These are phyloP conservation scores for Ligdia adustata DNA, from an alignment of 2,888 invertebrate genomes.

Conservation along the genomic window DNA sequence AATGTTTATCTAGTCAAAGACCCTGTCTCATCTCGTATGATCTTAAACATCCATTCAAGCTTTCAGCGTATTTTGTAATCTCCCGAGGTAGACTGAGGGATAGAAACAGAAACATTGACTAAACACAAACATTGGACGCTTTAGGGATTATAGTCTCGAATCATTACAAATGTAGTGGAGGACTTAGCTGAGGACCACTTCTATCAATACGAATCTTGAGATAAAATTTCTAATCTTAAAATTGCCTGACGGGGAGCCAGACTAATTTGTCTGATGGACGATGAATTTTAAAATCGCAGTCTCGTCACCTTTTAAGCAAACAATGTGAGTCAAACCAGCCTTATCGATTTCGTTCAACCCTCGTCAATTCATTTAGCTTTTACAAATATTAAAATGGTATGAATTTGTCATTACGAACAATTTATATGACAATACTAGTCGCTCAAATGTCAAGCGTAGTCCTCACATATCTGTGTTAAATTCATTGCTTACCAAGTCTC, in stretches of 20 bases:
- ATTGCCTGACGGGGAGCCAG: neutral
- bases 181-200: conserved; percentile 3
- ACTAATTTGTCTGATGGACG: conserved; percentile 29
- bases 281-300: conserved; percentile 26
- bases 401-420: conserved; percentile 3
- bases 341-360: conserved; percentile 34
- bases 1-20: conserved; percentile 39
- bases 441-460: neutral
- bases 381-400: conserved; percentile 15
- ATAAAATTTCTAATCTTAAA: conserved; percentile 19
- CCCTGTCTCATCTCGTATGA: conserved; percentile 33
- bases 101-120: too few relatives aligned
- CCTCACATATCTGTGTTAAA: conserved; percentile 18
- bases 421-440: conserved; percentile 1
- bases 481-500: conserved; percentile 27
- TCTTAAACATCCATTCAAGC: conserved; percentile 26
- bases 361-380: conserved; percentile 32
- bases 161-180: conserved; percentile 1
- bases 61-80: conserved; percentile 31
- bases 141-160: conserved; percentile 4
- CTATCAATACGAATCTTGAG: conserved; percentile 8
- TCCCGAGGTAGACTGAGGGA: conserved; percentile 17
- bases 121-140: conserved; percentile 24
- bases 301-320: conserved; percentile 31
- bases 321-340: conserved; percentile 32